Percentiles rank a stretch among this genome's conserved stretches.
These are phyloP conservation scores for Lithodes maja DNA, from an alignment of 2,888 invertebrate genomes.

Conservation along the genomic window DNA sequence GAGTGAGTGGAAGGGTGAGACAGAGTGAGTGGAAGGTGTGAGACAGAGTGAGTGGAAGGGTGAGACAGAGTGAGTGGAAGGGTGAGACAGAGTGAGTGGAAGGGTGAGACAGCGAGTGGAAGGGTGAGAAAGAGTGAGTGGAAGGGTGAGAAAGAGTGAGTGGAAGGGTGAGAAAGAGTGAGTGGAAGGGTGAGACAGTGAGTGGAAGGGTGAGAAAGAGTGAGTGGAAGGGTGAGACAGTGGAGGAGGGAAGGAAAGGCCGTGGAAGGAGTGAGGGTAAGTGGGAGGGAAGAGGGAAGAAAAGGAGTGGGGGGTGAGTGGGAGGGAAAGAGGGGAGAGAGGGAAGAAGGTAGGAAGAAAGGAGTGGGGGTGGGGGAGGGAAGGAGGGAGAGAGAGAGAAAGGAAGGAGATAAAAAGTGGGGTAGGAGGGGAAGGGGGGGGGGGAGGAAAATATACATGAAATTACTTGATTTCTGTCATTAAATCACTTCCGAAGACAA, in stretches of 20 bases:
- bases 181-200: neutral
- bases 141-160: neutral
- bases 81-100: no score
- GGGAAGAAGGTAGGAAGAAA: neutral
- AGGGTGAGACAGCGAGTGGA: neutral
- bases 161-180: neutral
- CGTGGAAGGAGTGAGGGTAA: neutral
- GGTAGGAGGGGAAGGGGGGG: neutral
- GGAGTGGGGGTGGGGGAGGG: neutral
- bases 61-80: no score
- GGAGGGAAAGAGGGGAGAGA: neutral
- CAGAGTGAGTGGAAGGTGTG: no score
- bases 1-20: no score
- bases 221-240: neutral
- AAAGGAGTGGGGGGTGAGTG: neutral
- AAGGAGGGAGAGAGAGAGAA: neutral
- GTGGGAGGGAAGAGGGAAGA: neutral
- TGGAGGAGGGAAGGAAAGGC: neutral
- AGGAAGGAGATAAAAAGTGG: neutral
- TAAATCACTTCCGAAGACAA: neutral
- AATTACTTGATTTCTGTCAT: neutral
- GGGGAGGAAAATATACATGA: neutral
- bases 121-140: neutral
- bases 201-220: neutral
- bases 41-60: no score